These are phyloP conservation scores for Drosophila kuntzei DNA, from an alignment of 2,888 invertebrate genomes.

Conservation along the genomic window DNA sequence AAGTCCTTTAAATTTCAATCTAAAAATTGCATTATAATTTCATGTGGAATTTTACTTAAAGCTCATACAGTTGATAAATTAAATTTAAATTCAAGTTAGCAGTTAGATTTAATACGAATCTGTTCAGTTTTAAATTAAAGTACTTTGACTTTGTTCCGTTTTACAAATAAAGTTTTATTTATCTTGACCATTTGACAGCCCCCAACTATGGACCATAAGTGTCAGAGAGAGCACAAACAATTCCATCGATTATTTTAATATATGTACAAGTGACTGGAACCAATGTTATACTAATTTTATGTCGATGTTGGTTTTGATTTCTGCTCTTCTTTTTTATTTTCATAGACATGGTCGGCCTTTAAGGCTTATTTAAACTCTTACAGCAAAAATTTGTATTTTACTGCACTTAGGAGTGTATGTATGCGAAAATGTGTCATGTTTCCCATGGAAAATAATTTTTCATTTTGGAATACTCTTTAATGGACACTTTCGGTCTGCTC, in stretches of 20 bases:
- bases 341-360: background rate
- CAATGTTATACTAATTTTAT: no score
- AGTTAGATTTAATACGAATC: background rate
- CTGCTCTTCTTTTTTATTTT: background rate
- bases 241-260: background rate
- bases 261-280: background rate
- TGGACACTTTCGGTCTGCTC: slow-evolving; percentile 6
- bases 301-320: background rate
- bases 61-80: background rate
- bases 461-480: slow-evolving; percentile 7
- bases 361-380: background rate
- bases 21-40: background rate
- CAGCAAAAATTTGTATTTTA: slow-evolving; percentile 3
- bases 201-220: background rate
- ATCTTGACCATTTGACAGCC: background rate
- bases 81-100: slow-evolving; percentile 1
- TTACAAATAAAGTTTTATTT: background rate
- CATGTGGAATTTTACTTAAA: slow-evolving; percentile 2
- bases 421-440: slow-evolving; percentile 10
- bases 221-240: no score
- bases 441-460: slow-evolving; percentile 1
- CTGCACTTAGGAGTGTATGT: background rate
- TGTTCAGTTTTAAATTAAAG: background rate
- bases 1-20: slow-evolving; percentile 2
- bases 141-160: background rate